Conservation (phyloP, 2,797 vertebrate species). For the Tolypeutes matacus region DNA sequence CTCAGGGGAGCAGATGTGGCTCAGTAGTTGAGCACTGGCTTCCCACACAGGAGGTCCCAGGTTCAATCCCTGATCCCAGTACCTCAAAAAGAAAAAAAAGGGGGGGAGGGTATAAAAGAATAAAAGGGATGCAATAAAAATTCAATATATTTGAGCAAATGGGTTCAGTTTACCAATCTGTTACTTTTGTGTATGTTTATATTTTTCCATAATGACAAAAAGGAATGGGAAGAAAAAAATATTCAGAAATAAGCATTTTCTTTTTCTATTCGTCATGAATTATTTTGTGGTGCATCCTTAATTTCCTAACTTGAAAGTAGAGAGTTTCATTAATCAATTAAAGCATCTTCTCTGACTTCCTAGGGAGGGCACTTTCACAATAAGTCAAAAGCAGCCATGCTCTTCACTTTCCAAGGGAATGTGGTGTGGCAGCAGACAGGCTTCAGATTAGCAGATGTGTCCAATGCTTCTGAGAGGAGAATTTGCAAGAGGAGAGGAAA, state of each 20-base stretch:
- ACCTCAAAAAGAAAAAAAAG: too few relatives aligned
- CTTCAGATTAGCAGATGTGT: not conserved
- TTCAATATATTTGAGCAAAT: not conserved
- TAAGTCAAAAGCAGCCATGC: not conserved
- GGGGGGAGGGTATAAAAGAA: not conserved
- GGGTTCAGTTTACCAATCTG: not conserved
- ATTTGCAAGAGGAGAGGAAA: not conserved
- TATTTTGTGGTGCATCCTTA: not conserved
- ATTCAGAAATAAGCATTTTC: not conserved
- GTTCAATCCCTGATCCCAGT: too few relatives aligned
- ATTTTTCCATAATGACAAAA: constrained; percentile 16
- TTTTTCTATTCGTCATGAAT: not conserved
- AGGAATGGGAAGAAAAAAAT: not conserved
- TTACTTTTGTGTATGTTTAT: constrained; percentile 3
- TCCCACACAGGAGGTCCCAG: too few relatives aligned
- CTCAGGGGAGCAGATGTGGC: too few relatives aligned
- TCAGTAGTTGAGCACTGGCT: too few relatives aligned
- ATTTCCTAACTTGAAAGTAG: not conserved
- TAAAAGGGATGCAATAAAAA: constrained; percentile 40
- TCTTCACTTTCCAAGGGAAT: not conserved
- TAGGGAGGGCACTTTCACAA: not conserved
- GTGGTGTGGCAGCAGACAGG: not conserved
- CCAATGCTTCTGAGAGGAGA: not conserved
- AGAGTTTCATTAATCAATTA: not conserved
- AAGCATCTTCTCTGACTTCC: not conserved